Evolutionary conservation across 2,113 vertebrate genomes (phyloP).

Genomic region (Saccopteryx bilineata): DNA sequence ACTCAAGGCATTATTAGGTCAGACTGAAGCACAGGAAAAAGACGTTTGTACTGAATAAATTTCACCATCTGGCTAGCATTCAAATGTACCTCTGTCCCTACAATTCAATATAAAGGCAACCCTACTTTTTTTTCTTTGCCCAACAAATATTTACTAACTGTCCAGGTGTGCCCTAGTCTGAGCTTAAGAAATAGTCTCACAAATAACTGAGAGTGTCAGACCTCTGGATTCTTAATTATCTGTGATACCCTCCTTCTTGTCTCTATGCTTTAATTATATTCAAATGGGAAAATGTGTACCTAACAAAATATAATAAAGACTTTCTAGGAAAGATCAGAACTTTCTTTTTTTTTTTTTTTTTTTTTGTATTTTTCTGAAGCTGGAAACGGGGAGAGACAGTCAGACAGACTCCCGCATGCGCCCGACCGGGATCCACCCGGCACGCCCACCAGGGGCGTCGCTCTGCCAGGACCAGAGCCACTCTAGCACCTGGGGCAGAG

Average conservation of each 20-base stretch:
- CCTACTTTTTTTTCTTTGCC: conserved; percentile 9
- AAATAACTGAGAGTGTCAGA: conserved; percentile 41
- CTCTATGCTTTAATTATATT: conserved; percentile 69
- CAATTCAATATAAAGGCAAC: conserved; percentile 57
- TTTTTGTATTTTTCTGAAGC: too few species aligned
- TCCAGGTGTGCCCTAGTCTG: background rate
- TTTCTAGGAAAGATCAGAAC: conserved; percentile 31
- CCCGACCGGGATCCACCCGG: too few species aligned
- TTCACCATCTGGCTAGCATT: conserved; percentile 75
- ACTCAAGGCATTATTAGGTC: conserved; percentile 75
- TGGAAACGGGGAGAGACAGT: too few species aligned
- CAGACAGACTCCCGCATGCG: too few species aligned
- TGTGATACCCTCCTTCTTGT: conserved; percentile 26
- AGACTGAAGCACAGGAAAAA: conserved; percentile 77
- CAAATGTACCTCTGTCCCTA: conserved; percentile 71
- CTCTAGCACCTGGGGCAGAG: too few species aligned
- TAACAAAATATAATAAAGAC: conserved; percentile 47
- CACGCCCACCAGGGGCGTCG: too few species aligned
- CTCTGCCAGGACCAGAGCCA: too few species aligned
- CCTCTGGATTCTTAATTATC: background rate
- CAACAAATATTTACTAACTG: conserved; percentile 16
- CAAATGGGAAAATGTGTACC: conserved; percentile 33
- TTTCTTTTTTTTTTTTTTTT: too few species aligned
- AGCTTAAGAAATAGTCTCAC: conserved; percentile 62
- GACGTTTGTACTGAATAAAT: conserved; percentile 77